A percentile compares a stretch with the other conserved stretches of the same genome.
Evolutionary conservation across 2,797 vertebrate species (phyloP).

Genomic region (Merluccius polli): DNA sequence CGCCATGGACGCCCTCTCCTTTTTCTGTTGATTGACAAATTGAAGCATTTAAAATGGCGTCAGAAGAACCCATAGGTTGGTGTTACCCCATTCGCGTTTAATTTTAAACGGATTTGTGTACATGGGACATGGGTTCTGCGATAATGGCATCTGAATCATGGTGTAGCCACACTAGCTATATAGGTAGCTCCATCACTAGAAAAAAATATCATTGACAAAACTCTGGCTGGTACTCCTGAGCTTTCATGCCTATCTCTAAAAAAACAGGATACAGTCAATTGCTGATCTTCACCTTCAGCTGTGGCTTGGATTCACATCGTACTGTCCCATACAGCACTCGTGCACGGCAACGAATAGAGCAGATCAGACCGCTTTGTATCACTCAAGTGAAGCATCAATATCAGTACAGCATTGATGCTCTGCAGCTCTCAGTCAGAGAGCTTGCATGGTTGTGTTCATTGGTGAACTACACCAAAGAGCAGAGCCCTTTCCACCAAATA

Average conservation of each 20-base stretch:
- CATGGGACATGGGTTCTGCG: background rate
- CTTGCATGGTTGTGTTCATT: background rate
- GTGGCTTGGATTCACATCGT: too few relatives aligned
- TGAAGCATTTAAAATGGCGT: slow-evolving; percentile 16
- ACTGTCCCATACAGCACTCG: too few relatives aligned
- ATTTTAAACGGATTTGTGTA: background rate
- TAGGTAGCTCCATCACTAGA: background rate
- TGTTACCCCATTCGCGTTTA: too few relatives aligned
- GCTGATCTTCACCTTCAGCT: too few relatives aligned
- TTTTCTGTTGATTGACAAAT: slow-evolving; percentile 79
- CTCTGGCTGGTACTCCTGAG: too few relatives aligned
- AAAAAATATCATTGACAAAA: background rate
- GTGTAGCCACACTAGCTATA: background rate
- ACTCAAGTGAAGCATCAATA: background rate
- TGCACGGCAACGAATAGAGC: background rate
- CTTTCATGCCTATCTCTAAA: background rate
- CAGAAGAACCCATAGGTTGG: background rate
- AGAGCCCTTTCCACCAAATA: background rate
- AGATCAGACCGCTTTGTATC: background rate
- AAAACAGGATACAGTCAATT: too few relatives aligned
- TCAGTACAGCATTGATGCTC: background rate
- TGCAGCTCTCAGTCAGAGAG: too few relatives aligned
- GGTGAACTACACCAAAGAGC: background rate
- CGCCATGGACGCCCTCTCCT: slow-evolving; percentile 89
- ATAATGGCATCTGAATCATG: background rate